Evolutionary conservation across 2,888 invertebrate genomes (phyloP).

Genomic region (Heliconius hortense): DNA sequence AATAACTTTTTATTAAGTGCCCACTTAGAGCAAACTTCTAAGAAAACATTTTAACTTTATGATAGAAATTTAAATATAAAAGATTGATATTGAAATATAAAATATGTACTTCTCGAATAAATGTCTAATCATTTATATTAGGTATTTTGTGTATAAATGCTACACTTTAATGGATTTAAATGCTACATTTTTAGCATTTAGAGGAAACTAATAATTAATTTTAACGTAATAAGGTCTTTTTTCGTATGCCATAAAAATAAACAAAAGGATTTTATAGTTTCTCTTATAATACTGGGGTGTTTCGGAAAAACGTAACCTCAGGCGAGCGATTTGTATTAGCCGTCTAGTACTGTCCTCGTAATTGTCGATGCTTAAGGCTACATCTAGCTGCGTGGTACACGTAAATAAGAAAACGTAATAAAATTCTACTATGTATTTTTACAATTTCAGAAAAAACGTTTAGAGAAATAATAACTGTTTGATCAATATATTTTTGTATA

Average conservation of each 20-base stretch:
- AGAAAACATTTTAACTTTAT: conserved; percentile 20
- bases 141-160: not conserved
- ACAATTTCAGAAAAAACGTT: not conserved
- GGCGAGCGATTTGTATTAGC: conserved; percentile 80
- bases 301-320: conserved; percentile 73
- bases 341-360: conserved; percentile 77
- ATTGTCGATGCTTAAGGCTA: conserved; percentile 75
- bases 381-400: conserved; percentile 60
- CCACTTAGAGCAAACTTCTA: conserved; percentile 22
- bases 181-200: not conserved
- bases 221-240: conserved; percentile 47
- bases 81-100: conserved; percentile 6
- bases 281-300: conserved; percentile 56
- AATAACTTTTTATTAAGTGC: conserved; percentile 31
- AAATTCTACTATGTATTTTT: conserved; percentile 21
- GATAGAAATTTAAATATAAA: conserved; percentile 13
- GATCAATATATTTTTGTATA: not conserved
- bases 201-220: conserved; percentile 6
- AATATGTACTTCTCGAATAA: not conserved
- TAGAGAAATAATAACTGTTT: not conserved
- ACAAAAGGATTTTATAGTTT: conserved; percentile 69
- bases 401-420: conserved; percentile 62
- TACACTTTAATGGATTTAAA: not conserved
- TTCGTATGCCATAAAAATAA: conserved; percentile 51
- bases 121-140: conserved; percentile 3